phyloP scores from a whole-genome alignment of 2,888 invertebrate species.

The Lissonota sp. region DNA sequence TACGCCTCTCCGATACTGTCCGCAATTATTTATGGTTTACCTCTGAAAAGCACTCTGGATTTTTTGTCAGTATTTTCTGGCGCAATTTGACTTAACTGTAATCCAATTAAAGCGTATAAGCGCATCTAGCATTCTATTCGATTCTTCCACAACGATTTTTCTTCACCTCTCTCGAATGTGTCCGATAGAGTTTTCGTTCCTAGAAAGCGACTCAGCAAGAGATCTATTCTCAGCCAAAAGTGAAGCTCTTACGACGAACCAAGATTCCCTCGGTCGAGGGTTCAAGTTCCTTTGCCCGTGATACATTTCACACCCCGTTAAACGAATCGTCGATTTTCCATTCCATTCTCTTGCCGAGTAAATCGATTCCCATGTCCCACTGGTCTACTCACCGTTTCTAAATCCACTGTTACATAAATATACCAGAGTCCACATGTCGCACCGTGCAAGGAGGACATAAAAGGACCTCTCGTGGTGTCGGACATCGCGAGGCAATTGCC shows the following conservation, averaged over 20 bases:
- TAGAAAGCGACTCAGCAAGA: no score
- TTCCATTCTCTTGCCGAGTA: slow-evolving; percentile 60
- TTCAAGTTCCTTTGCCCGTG: slow-evolving; percentile 53
- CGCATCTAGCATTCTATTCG: no score
- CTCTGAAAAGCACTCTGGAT: no score
- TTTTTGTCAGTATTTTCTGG: no score
- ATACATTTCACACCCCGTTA: slow-evolving; percentile 6
- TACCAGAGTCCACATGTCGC: slow-evolving; percentile 51
- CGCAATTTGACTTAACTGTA: no score
- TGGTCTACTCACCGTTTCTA: slow-evolving; percentile 78
- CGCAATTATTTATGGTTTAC: no score
- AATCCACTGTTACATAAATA: slow-evolving; percentile 78
- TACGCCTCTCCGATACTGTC: no score
- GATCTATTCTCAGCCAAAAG: slow-evolving; percentile 46
- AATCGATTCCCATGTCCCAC: slow-evolving; percentile 75
- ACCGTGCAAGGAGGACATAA: slow-evolving; percentile 70
- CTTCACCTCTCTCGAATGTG: no score
- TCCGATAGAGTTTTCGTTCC: slow-evolving; percentile 1
- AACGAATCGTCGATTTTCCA: slow-evolving; percentile 72
- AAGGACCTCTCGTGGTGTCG: slow-evolving; percentile 68
- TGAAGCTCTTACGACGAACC: slow-evolving; percentile 37
- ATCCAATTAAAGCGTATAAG: no score
- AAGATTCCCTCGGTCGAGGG: slow-evolving; percentile 31
- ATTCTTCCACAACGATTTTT: no score
- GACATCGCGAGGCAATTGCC: slow-evolving; percentile 36